phyloP scores from a whole-genome alignment of 2,113 vertebrate species.

The Saimiri boliviensis region DNA sequence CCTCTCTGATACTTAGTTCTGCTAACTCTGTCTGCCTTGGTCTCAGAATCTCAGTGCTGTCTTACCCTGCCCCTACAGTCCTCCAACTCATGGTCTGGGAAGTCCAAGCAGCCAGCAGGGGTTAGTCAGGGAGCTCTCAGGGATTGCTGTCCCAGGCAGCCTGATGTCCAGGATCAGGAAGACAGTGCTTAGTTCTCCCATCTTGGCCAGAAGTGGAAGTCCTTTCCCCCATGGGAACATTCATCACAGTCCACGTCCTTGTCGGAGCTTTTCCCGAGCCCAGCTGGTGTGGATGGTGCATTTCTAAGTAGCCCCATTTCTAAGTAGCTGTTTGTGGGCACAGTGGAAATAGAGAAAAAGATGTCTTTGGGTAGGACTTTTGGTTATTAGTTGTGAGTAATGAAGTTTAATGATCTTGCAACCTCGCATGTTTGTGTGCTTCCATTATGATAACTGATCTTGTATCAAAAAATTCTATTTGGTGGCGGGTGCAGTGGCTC shows the following conservation, averaged over 20 bases:
- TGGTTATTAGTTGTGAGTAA: neutral
- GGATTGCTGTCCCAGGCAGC: rapidly evolving
- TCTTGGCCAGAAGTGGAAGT: neutral
- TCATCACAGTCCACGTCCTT: no score
- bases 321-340: neutral
- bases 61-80: neutral
- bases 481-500: no score
- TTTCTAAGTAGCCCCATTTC: neutral
- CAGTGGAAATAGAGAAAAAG: neutral
- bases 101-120: no score
- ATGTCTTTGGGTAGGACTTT: neutral
- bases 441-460: neutral
- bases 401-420: neutral
- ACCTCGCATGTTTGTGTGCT: neutral
- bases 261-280: neutral
- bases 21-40: neutral
- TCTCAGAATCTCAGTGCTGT: neutral
- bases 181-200: neutral
- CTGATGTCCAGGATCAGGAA: neutral
- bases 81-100: no score
- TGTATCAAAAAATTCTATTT: neutral
- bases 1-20: no score
- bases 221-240: neutral
- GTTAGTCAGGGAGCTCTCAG: rapidly evolving
- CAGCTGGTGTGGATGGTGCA: no score